These are phyloP conservation scores for Gulo gulo DNA, from an alignment of 2,113 vertebrate genomes.

Conservation along the genomic window DNA sequence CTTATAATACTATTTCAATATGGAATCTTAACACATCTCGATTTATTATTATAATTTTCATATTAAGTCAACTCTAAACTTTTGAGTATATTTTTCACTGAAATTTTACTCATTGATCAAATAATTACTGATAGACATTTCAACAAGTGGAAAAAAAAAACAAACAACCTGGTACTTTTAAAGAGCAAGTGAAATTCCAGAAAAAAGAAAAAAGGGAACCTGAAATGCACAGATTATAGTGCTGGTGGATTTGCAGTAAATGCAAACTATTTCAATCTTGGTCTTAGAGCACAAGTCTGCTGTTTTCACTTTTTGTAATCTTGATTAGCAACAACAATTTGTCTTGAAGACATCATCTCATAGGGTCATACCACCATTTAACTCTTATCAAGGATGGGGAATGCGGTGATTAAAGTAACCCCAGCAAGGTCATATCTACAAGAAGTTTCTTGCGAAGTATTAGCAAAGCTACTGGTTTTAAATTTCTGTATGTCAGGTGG, in stretches of 20 bases:
- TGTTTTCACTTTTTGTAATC: not conserved
- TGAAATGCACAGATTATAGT: not conserved
- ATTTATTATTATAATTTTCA: not conserved
- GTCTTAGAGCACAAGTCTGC: not conserved
- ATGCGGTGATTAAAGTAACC: not conserved
- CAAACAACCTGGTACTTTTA: not conserved
- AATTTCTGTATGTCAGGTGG: not conserved
- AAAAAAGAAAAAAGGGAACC: not conserved
- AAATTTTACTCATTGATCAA: not conserved
- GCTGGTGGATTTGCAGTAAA: not conserved
- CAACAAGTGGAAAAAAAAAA: not conserved
- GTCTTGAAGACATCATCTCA: not conserved
- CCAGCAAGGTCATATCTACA: not conserved
- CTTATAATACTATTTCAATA: not conserved
- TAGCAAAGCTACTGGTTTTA: not conserved
- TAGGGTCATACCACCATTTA: not conserved
- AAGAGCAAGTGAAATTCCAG: not conserved
- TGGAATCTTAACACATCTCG: not conserved
- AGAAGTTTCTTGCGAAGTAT: not conserved
- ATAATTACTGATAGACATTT: not conserved
- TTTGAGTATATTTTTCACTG: not conserved
- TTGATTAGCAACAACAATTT: no score
- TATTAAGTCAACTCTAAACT: not conserved
- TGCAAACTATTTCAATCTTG: not conserved
- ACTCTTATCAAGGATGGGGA: not conserved